Conservation (phyloP, 2,797 vertebrate species). For the Hyperoplus lanceolatus region DNA sequence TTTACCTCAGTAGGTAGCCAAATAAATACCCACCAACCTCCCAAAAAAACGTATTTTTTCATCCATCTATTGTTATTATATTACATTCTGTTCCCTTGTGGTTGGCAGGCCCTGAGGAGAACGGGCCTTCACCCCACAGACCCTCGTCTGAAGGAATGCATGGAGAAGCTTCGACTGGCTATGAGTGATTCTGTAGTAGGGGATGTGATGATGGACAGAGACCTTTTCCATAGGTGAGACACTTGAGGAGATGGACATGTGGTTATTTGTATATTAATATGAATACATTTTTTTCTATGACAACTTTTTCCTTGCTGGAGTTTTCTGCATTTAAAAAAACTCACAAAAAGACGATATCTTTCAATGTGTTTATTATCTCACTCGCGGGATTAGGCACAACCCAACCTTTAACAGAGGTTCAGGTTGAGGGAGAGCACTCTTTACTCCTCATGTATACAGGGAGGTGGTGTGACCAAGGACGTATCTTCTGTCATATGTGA, state of each 20-base stretch:
- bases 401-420: no score
- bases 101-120: slow-evolving; percentile 85
- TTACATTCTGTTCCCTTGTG: neutral
- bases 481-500: no score
- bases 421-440: no score
- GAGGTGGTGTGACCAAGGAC: no score
- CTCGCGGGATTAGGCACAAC: no score
- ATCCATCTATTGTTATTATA: neutral
- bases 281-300: no score
- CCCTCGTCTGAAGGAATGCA: slow-evolving; percentile 89
- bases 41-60: neutral
- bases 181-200: slow-evolving; percentile 81
- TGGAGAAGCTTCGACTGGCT: slow-evolving; percentile 82
- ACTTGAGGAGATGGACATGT: neutral
- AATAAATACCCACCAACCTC: neutral
- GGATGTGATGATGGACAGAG: slow-evolving; percentile 88
- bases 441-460: no score
- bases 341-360: no score
- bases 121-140: slow-evolving; percentile 91
- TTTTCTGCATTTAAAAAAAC: no score
- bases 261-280: neutral
- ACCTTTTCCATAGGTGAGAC: slow-evolving; percentile 89
- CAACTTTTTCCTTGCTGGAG: no score
- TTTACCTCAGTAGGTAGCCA: slow-evolving; percentile 87
- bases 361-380: no score